These are phyloP conservation scores for Volucella inanis DNA, from an alignment of 2,888 invertebrate species.

Conservation along the genomic window DNA sequence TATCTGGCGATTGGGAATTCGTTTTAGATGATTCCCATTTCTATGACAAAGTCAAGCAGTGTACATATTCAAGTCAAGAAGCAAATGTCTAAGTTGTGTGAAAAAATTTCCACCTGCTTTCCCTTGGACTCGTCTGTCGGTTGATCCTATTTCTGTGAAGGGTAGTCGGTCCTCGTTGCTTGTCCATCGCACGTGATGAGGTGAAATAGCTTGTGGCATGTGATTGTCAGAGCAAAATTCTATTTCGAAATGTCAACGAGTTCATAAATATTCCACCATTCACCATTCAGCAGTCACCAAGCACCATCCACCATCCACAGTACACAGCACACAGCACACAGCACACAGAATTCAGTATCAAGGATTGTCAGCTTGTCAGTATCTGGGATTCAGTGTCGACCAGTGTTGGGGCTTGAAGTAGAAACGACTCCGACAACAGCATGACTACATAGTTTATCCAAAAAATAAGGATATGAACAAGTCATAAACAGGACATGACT, in stretches of 20 bases:
- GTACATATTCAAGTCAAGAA: constrained; percentile 29
- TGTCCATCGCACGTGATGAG: constrained; percentile 64
- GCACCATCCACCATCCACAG: constrained; percentile 1
- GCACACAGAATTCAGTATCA: constrained; percentile 14
- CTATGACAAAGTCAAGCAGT: constrained; percentile 14
- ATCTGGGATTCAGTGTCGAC: no score
- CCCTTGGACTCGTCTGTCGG: background rate
- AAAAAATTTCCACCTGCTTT: constrained; percentile 24
- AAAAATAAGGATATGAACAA: constrained; percentile 73
- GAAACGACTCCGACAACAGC: constrained; percentile 26
- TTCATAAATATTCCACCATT: constrained; percentile 70
- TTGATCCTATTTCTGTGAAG: no score
- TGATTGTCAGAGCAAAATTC: constrained; percentile 65
- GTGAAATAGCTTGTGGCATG: constrained; percentile 69
- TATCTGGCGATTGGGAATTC: constrained; percentile 8
- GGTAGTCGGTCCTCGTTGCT: constrained; percentile 5
- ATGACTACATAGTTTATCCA: constrained; percentile 44
- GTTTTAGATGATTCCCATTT: constrained; percentile 48
- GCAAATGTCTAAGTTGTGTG: constrained; percentile 50
- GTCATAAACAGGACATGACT: constrained; percentile 73
- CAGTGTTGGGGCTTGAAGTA: no score
- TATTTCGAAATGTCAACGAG: constrained; percentile 73
- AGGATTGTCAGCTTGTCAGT: background rate
- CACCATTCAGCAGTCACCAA: constrained; percentile 3
- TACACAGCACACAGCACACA: no score